These are phyloP conservation scores for Eilema griseolum DNA, from an alignment of 2,888 invertebrate species.

Conservation along the genomic window DNA sequence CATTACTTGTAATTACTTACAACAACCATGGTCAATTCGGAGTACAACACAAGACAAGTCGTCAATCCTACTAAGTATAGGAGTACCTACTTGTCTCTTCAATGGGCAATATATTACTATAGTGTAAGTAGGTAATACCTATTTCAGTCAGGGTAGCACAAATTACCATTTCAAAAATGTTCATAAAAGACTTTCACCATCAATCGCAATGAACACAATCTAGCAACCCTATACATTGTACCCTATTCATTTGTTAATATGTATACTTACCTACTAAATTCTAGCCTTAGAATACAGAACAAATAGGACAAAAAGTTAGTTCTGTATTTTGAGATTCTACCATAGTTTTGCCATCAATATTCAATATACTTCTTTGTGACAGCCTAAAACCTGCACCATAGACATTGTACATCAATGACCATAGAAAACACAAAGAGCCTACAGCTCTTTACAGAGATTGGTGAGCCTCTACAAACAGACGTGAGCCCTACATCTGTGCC, in stretches of 20 bases:
- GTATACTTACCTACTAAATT: constrained; percentile 12
- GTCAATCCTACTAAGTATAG: neutral
- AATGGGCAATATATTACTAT: too few species aligned
- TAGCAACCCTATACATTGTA: neutral
- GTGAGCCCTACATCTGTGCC: constrained; percentile 3
- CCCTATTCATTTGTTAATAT: neutral
- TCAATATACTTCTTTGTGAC: constrained; percentile 11
- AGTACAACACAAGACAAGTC: neutral
- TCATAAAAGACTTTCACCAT: constrained; percentile 2
- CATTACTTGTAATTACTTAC: neutral
- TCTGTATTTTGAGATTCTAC: too few species aligned
- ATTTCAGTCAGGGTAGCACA: neutral
- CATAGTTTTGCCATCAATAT: constrained; percentile 13
- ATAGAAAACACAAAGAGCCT: constrained; percentile 22
- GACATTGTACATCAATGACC: too few species aligned
- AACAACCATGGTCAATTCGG: neutral
- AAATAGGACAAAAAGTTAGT: too few species aligned
- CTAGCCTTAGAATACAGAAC: neutral
- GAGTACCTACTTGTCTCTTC: too few species aligned
- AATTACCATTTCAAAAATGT: neutral
- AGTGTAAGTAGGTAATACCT: neutral
- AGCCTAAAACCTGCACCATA: constrained; percentile 2
- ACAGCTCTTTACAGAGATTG: constrained; percentile 3
- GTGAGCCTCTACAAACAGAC: constrained; percentile 1
- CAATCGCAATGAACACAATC: neutral